A percentile compares a stretch with the other conserved stretches of the same genome.
phyloP scores from a whole-genome alignment of 2,797 vertebrate species.

The Bovichtus variegatus region DNA sequence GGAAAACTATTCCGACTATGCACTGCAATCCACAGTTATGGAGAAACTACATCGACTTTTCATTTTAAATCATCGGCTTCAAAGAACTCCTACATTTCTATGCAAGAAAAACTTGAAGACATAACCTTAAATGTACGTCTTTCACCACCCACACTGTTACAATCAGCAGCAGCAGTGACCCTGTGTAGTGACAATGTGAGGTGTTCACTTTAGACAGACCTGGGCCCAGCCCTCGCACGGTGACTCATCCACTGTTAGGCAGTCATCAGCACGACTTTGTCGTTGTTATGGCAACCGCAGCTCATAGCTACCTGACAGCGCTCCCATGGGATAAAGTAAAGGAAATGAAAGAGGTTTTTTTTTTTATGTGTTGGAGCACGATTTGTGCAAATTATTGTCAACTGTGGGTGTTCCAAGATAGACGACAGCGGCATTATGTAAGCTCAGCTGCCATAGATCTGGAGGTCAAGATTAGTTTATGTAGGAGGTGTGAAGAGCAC shows the following conservation, averaged over 20 bases:
- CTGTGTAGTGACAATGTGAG: conserved; percentile 58
- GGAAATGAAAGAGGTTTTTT: conserved; percentile 64
- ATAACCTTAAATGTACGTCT: conserved; percentile 14
- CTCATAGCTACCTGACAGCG: conserved; percentile 76
- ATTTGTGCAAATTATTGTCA: conserved; percentile 55
- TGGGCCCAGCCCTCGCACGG: conserved; percentile 69
- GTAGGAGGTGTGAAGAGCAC: conserved; percentile 43
- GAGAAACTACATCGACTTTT: not conserved
- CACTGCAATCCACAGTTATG: not conserved
- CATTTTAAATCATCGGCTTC: conserved; percentile 17
- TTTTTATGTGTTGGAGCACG: conserved; percentile 42
- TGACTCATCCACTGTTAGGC: conserved; percentile 78
- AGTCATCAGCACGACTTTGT: conserved; percentile 67
- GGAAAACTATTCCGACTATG: not conserved
- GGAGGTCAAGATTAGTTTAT: conserved; percentile 46
- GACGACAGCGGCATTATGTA: conserved; percentile 60
- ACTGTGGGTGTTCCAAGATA: conserved; percentile 63
- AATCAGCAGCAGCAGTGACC: conserved; percentile 35
- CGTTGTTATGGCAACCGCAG: conserved; percentile 76
- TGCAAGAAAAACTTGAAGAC: not conserved
- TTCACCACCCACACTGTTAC: conserved; percentile 18
- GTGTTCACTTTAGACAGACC: conserved; percentile 60
- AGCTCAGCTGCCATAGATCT: conserved; percentile 41
- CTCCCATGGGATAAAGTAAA: conserved; percentile 70
- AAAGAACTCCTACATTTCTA: not conserved